Conservation (phyloP, 2,888 invertebrate genomes). For the Eurytoma adleriae region DNA sequence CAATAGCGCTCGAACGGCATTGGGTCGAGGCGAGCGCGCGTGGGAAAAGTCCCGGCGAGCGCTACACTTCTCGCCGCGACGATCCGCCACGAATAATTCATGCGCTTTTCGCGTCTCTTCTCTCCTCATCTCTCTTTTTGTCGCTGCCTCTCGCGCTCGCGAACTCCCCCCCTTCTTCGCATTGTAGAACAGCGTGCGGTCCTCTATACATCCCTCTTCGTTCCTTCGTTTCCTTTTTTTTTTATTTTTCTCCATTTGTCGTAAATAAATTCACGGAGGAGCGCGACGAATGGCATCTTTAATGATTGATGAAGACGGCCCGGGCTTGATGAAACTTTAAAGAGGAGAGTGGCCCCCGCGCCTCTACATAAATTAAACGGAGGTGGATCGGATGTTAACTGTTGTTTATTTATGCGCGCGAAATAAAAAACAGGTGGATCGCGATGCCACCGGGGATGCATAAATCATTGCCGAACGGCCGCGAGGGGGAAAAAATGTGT, state of each 20-base stretch:
- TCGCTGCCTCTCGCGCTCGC: slow-evolving; percentile 22
- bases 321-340: slow-evolving; percentile 57
- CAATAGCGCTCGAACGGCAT: slow-evolving; percentile 7
- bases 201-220: slow-evolving; percentile 14
- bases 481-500: slow-evolving; percentile 14
- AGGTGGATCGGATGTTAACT: slow-evolving; percentile 55
- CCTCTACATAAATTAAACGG: slow-evolving; percentile 57
- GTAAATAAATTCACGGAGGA: slow-evolving; percentile 56
- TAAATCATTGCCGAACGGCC: slow-evolving; percentile 37
- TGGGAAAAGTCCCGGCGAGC: slow-evolving; percentile 30
- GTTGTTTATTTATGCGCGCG: slow-evolving; percentile 55
- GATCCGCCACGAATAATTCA: slow-evolving; percentile 55
- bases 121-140: slow-evolving; percentile 52
- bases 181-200: slow-evolving; percentile 49
- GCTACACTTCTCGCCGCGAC: slow-evolving; percentile 34
- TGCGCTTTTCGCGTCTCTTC: slow-evolving; percentile 48
- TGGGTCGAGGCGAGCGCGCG: not conserved
- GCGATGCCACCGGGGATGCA: slow-evolving; percentile 37
- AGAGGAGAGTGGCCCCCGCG: slow-evolving; percentile 39
- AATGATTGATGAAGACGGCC: slow-evolving; percentile 59
- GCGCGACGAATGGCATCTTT: slow-evolving; percentile 57
- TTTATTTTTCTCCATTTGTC: slow-evolving; percentile 57
- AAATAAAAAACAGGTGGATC: slow-evolving; percentile 54
- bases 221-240: not conserved
- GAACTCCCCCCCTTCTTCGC: slow-evolving; percentile 10